phyloP scores from a whole-genome alignment of 2,888 invertebrate species.

The Macrophya annulata region DNA sequence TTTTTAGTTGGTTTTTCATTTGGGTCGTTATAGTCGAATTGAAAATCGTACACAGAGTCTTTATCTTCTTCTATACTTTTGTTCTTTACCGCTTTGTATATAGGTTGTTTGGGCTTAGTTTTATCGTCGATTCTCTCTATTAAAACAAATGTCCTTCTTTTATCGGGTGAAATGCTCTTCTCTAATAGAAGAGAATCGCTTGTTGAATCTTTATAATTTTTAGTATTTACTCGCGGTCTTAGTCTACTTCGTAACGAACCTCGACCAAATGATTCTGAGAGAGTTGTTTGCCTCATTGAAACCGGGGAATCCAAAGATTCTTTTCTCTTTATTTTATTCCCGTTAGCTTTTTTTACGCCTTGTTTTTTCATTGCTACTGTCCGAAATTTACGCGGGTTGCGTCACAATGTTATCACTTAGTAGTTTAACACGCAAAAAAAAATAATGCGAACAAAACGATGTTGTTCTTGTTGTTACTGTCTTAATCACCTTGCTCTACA shows the following conservation, averaged over 20 bases:
- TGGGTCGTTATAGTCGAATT: slow-evolving; percentile 58
- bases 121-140: slow-evolving; percentile 12
- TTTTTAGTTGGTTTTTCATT: slow-evolving; percentile 22
- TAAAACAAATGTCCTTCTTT: slow-evolving; percentile 43
- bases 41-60: slow-evolving; percentile 60
- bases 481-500: neutral
- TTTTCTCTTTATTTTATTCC: neutral
- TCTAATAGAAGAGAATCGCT: slow-evolving; percentile 26
- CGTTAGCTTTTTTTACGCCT: neutral
- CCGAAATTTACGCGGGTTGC: neutral
- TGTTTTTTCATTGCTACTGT: neutral
- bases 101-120: slow-evolving; percentile 50
- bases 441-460: neutral
- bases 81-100: slow-evolving; percentile 60
- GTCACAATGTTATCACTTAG: neutral
- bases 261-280: slow-evolving; percentile 42
- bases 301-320: neutral
- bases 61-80: slow-evolving; percentile 51
- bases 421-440: neutral
- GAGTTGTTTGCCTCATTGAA: slow-evolving; percentile 30
- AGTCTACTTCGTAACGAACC: slow-evolving; percentile 43
- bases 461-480: neutral
- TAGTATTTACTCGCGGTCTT: slow-evolving; percentile 53
- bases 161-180: slow-evolving; percentile 27
- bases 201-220: slow-evolving; percentile 61